phyloP scores from a whole-genome alignment of 2,888 invertebrate species.

The Marronus borbonicus region DNA sequence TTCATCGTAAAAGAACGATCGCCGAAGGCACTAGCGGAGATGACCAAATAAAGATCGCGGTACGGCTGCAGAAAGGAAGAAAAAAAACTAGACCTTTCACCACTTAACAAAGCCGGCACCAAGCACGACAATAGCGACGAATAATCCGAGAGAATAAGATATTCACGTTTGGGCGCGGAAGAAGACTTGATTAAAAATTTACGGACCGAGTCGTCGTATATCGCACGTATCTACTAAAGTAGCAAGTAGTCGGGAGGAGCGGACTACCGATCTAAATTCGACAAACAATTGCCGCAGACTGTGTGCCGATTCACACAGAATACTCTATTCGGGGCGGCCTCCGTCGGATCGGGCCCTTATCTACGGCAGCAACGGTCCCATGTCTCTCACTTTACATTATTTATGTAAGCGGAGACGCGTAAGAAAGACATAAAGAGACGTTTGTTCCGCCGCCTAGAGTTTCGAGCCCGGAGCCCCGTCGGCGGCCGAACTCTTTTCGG shows the following conservation, averaged over 20 bases:
- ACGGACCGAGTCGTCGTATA: constrained; percentile 3
- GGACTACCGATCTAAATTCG: constrained; percentile 41
- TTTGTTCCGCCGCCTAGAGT: constrained; percentile 19
- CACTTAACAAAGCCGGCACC: neutral
- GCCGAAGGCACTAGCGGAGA: no score
- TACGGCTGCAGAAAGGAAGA: neutral
- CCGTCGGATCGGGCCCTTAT: constrained; percentile 28
- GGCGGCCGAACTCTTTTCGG: neutral
- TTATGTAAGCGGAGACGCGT: constrained; percentile 39
- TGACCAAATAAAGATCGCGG: neutral
- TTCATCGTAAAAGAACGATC: constrained; percentile 26
- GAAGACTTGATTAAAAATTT: constrained; percentile 31
- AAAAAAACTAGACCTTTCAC: neutral
- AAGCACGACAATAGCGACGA: constrained; percentile 2
- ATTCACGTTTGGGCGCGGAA: constrained; percentile 3
- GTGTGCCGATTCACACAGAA: constrained; percentile 45
- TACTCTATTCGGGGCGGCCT: constrained; percentile 40
- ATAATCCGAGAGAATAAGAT: constrained; percentile 1
- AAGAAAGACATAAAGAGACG: constrained; percentile 41
- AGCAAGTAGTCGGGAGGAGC: neutral
- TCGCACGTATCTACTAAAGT: constrained; percentile 3
- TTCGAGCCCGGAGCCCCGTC: neutral
- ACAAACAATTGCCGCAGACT: constrained; percentile 44
- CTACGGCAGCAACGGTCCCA: constrained; percentile 25
- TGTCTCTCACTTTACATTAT: constrained; percentile 48